These are phyloP conservation scores for Aythya fuligula DNA, from an alignment of 2,797 vertebrate species.

Conservation along the genomic window DNA sequence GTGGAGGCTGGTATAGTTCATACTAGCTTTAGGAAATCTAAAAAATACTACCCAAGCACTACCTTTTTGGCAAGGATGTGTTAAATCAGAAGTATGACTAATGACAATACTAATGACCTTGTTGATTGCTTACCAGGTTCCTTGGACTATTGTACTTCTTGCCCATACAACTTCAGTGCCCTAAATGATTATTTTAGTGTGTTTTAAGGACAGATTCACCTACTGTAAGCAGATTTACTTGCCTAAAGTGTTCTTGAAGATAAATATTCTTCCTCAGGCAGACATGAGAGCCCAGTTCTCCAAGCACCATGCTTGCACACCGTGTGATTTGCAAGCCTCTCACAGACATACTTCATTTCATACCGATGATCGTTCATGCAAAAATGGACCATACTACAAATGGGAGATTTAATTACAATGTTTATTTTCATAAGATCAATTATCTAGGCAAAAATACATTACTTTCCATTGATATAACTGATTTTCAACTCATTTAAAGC, in stretches of 20 bases:
- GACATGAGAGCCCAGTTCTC: background rate
- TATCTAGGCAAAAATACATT: background rate
- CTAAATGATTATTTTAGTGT: background rate
- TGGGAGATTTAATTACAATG: slow-evolving; percentile 19
- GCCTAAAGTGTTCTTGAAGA: background rate
- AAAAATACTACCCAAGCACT: background rate
- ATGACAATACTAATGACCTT: background rate
- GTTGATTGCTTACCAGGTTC: background rate
- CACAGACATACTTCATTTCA: background rate
- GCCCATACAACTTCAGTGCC: background rate
- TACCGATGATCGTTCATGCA: background rate
- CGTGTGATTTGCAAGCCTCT: background rate
- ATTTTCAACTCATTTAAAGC: background rate
- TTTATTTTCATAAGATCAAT: background rate
- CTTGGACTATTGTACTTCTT: background rate
- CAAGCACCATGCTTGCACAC: background rate
- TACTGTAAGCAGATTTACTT: background rate
- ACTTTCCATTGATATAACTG: slow-evolving; percentile 2
- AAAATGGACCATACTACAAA: background rate
- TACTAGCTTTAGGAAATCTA: background rate
- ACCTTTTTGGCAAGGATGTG: background rate
- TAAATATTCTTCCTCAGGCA: background rate
- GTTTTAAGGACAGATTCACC: background rate
- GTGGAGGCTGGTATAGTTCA: background rate
- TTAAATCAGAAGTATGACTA: background rate